Evolutionary conservation across 2,113 vertebrate genomes (phyloP).

Genomic region (Columba livia): DNA sequence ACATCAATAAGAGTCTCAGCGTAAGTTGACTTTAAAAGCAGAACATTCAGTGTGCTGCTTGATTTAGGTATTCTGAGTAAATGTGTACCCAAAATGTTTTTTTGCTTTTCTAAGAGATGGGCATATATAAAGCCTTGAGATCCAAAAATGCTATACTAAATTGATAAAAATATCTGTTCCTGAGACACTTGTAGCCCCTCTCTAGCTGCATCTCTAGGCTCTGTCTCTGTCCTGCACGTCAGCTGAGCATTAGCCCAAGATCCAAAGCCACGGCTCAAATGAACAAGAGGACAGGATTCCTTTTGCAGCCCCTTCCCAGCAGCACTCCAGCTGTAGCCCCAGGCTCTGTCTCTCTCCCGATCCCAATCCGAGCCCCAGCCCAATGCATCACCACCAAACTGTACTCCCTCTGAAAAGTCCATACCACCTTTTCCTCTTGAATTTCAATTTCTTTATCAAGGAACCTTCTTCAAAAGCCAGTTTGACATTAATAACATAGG

Average conservation of each 20-base stretch:
- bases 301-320: background rate
- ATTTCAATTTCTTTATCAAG: background rate
- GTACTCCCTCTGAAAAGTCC: background rate
- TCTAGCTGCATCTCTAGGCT: background rate
- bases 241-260: background rate
- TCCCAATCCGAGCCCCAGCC: background rate
- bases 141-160: background rate
- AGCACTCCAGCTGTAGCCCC: background rate
- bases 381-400: background rate
- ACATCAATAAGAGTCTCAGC: background rate
- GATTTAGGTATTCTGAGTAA: background rate
- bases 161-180: background rate
- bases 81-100: background rate
- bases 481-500: background rate
- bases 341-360: background rate
- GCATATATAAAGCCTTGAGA: background rate
- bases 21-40: background rate
- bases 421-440: background rate
- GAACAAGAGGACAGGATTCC: background rate
- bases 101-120: background rate
- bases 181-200: background rate
- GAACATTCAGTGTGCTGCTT: background rate
- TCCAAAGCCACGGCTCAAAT: background rate
- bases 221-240: background rate
- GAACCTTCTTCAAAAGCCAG: background rate